Evolutionary conservation across 2,888 invertebrate species (phyloP).

Genomic region (Tryphoninae sp.): DNA sequence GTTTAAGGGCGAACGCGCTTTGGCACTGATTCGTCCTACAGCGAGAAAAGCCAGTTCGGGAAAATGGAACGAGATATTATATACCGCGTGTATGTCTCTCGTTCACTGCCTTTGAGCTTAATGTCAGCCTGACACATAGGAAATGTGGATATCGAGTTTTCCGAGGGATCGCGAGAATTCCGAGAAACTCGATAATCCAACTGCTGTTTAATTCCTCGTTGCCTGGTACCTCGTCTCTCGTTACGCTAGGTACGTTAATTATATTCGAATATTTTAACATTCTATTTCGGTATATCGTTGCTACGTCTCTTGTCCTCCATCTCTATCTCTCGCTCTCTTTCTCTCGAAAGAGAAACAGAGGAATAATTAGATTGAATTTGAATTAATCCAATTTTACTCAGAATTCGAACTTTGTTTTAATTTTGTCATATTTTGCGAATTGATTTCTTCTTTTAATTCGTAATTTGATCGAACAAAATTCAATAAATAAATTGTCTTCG

Average conservation of each 20-base stretch:
- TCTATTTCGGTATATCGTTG: background rate
- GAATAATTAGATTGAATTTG: background rate
- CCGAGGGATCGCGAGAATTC: slow-evolving; percentile 9
- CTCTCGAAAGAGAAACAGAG: background rate
- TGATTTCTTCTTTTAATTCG: background rate
- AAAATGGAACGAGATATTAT: slow-evolving; percentile 25
- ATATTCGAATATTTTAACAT: background rate
- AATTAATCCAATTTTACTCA: background rate
- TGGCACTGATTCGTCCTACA: slow-evolving; percentile 42
- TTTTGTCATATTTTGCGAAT: background rate
- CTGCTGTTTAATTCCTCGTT: background rate
- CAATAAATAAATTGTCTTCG: too few species aligned
- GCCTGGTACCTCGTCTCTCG: background rate
- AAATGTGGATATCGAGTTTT: background rate
- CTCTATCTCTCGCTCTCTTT: background rate
- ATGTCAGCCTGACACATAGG: background rate
- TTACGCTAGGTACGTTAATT: background rate
- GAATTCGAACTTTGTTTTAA: background rate
- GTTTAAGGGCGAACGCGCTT: slow-evolving; percentile 52
- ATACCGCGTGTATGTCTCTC: background rate
- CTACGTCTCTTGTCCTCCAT: background rate
- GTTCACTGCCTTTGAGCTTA: slow-evolving; percentile 36
- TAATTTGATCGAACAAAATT: background rate
- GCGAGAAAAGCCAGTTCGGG: slow-evolving; percentile 34
- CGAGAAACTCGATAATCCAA: background rate